Conservation (phyloP, 2,888 invertebrate species). For the Rhyacophila evoluta region DNA sequence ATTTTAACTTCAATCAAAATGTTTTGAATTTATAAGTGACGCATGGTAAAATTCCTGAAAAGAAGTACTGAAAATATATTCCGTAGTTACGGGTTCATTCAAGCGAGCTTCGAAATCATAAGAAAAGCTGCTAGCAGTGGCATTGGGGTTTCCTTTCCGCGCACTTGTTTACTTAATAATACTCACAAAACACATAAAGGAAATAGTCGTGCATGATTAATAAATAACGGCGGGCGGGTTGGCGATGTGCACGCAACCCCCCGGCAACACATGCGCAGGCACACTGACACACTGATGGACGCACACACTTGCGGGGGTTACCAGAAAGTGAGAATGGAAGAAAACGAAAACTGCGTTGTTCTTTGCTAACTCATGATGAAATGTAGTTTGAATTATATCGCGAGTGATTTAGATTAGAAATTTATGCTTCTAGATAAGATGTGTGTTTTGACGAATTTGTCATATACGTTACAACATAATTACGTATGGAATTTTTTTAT, state of each 20-base stretch:
- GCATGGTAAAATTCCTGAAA: too few relatives aligned
- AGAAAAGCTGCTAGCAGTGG: background rate
- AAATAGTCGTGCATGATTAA: constrained; percentile 22
- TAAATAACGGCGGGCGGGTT: constrained; percentile 7
- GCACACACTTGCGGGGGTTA: constrained; percentile 1
- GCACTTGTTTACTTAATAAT: constrained; percentile 19
- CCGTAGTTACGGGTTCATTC: background rate
- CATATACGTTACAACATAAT: too few relatives aligned
- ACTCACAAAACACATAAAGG: constrained; percentile 19
- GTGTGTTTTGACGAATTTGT: too few relatives aligned
- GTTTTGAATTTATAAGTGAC: too few relatives aligned
- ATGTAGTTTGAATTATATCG: too few relatives aligned
- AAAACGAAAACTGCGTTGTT: background rate
- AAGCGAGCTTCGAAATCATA: background rate
- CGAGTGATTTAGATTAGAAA: too few relatives aligned
- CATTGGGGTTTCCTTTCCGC: constrained; percentile 2
- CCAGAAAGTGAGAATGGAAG: constrained; percentile 6
- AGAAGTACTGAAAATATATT: too few relatives aligned
- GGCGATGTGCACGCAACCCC: constrained; percentile 3
- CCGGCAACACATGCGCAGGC: background rate
- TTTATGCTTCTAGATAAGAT: too few relatives aligned
- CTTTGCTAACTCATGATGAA: background rate
- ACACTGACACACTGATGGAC: background rate
- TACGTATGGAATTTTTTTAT: too few relatives aligned
- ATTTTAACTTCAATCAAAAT: too few relatives aligned